These are phyloP conservation scores for Amiota mariae DNA, from an alignment of 2,888 invertebrate genomes.

Conservation along the genomic window DNA sequence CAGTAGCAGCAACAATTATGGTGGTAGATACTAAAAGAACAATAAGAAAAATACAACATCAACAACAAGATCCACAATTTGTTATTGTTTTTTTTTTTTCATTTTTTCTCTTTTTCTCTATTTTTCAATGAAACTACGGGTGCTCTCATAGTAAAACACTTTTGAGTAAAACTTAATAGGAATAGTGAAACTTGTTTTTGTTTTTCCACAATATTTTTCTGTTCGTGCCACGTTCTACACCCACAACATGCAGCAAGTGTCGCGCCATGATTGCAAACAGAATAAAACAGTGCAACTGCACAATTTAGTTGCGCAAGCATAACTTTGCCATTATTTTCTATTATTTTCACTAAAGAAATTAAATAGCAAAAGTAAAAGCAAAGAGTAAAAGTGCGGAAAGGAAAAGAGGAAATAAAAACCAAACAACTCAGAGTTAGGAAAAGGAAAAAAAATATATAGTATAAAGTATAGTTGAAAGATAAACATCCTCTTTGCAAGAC, in stretches of 20 bases:
- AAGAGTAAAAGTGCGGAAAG: background rate
- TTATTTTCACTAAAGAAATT: slow-evolving; percentile 63
- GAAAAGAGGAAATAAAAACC: background rate
- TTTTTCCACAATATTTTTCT: background rate
- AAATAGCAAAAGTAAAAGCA: slow-evolving; percentile 50
- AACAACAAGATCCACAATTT: slow-evolving; percentile 2
- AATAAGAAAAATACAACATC: slow-evolving; percentile 1
- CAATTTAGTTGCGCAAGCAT: slow-evolving; percentile 26
- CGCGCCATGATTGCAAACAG: slow-evolving; percentile 37
- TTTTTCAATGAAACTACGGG: too few relatives aligned
- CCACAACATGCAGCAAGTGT: slow-evolving; percentile 27
- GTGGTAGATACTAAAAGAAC: slow-evolving; percentile 36
- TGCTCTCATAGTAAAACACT: too few relatives aligned
- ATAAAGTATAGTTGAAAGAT: slow-evolving; percentile 19
- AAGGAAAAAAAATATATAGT: background rate
- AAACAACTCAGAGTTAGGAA: background rate
- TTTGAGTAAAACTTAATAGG: too few relatives aligned
- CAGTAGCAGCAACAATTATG: slow-evolving; percentile 49
- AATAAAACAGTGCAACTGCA: slow-evolving; percentile 5
- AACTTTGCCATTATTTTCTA: slow-evolving; percentile 59
- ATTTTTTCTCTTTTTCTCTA: background rate
- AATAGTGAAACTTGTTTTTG: too few relatives aligned
- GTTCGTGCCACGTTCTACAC: background rate
- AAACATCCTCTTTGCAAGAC: slow-evolving; percentile 22
- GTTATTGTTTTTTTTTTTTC: background rate